Evolutionary conservation across 1,140 invertebrate species (phyloP), one percentile per base, ranked within the genome.

Genomic region (Whitmania pigra): DNA sequence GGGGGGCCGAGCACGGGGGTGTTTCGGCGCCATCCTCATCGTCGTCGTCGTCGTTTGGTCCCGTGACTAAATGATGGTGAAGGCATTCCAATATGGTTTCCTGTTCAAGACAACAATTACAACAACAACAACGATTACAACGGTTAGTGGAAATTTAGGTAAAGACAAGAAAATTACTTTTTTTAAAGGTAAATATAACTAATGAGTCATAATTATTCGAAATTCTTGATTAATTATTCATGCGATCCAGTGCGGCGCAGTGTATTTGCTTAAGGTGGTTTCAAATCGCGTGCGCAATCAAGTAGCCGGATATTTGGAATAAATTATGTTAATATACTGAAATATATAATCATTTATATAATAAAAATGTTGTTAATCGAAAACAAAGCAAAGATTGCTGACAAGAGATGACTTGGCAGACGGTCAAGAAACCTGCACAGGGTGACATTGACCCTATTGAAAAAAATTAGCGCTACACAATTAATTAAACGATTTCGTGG

Each of bases 61-160:
- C 43, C 0, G 92, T 89, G 67, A 95, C 88, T 13, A 49, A 49
- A 81, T 96, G 94, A 75, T 89, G 90, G 78, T 97, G 94, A 74
- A 96, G 92, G 55, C 93, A 86, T 67, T 92, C 85, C 43, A 97
- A 85, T 75, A 97, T 90, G 78, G 95, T 93, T 83, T 97, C 88
- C 88, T 89, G 80, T 15, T 84, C 81, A n/a, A 25, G 29, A 25
- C 5, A n/a, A 63, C 18, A n/a, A n/a, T 7, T 7, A 13, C 22
- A 63, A 25, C 11, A 18, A 63, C 22, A n/a, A n/a, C n/a, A n/a
- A n/a, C n/a, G n/a, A n/a, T n/a, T n/a, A n/a, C n/a, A n/a, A n/a
- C n/a, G n/a, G n/a, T n/a, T n/a, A n/a, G n/a, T n/a, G n/a, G n/a
- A n/a, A n/a, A n/a, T n/a, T n/a, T n/a, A n/a, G n/a, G n/a, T n/a